These are phyloP conservation scores for Leucophora obtusa DNA, from an alignment of 2,888 invertebrate genomes.

Conservation along the genomic window DNA sequence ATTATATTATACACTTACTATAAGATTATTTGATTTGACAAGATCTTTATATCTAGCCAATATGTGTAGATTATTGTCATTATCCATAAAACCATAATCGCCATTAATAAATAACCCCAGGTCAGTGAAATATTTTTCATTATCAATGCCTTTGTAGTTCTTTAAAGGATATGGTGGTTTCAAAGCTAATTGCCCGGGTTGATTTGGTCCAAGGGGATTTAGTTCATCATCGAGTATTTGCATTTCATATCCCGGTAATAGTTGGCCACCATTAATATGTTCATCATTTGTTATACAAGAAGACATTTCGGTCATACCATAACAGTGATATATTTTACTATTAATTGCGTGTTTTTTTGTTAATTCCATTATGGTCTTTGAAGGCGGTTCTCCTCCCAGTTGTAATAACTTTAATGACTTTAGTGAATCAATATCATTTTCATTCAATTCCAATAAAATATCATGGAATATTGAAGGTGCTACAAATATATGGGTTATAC, in stretches of 20 bases:
- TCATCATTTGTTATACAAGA: slow-evolving; percentile 60
- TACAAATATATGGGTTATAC: slow-evolving; percentile 61
- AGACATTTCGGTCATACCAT: slow-evolving; percentile 66
- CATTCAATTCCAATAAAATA: slow-evolving; percentile 45
- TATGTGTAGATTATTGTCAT: slow-evolving; percentile 54
- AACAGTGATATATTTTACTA: slow-evolving; percentile 55
- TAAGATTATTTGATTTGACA: slow-evolving; percentile 50
- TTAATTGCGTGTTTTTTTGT: slow-evolving; percentile 52
- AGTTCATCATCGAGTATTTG: slow-evolving; percentile 63
- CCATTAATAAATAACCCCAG: slow-evolving; percentile 61
- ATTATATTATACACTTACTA: slow-evolving; percentile 41
- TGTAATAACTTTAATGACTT: slow-evolving; percentile 47
- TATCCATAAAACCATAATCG: slow-evolving; percentile 63
- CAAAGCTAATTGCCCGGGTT: slow-evolving; percentile 62
- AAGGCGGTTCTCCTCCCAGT: slow-evolving; percentile 62
- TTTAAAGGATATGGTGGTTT: slow-evolving; percentile 59
- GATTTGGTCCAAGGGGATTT: slow-evolving; percentile 59
- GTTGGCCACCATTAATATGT: slow-evolving; percentile 56
- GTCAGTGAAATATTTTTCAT: slow-evolving; percentile 28
- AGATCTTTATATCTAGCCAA: slow-evolving; percentile 63
- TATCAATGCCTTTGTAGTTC: slow-evolving; percentile 47
- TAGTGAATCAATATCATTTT: slow-evolving; percentile 49
- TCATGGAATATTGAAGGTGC: slow-evolving; percentile 56
- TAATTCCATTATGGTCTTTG: slow-evolving; percentile 21
- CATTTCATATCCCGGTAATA: slow-evolving; percentile 55